Percentiles rank a stretch among this genome's conserved stretches.
These are phyloP conservation scores for Gymnopithys bicolor DNA, from an alignment of 2,797 vertebrate species.

Conservation along the genomic window DNA sequence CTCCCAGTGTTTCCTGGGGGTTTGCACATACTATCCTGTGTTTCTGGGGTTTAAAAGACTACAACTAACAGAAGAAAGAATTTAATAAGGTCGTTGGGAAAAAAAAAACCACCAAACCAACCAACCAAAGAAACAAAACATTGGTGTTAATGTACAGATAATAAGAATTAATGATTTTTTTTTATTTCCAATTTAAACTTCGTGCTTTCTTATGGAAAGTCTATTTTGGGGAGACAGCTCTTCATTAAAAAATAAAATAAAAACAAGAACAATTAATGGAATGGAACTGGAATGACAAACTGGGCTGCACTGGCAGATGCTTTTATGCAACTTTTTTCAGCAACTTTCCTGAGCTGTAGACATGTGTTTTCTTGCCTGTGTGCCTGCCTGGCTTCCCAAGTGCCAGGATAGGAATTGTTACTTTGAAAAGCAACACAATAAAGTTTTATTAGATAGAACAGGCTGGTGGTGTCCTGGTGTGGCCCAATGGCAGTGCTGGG, in stretches of 20 bases:
- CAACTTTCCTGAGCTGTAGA: not conserved
- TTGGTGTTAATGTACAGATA: not conserved
- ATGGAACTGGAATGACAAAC: constrained; percentile 40
- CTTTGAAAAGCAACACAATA: constrained; percentile 49
- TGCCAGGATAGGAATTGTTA: constrained; percentile 49
- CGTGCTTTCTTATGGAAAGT: constrained; percentile 13
- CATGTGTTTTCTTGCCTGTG: constrained; percentile 73
- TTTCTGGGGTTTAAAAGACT: not conserved
- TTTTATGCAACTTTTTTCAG: not conserved
- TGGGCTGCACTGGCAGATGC: constrained; percentile 48
- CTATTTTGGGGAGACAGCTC: not conserved
- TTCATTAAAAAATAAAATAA: not conserved
- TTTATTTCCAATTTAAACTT: constrained; percentile 26
- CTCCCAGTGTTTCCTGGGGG: not conserved
- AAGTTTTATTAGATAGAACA: constrained; percentile 14
- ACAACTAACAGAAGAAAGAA: not conserved
- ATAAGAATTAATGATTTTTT: not conserved
- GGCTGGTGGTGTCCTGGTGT: constrained; percentile 56
- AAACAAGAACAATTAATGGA: constrained; percentile 57
- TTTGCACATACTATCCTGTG: accelerated
- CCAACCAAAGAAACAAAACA: not conserved
- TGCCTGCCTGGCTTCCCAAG: constrained; percentile 64
- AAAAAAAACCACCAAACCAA: not conserved
- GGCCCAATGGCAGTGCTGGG: not conserved
- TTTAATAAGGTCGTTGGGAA: not conserved